Base-by-base conservation (phyloP, 2,113 vertebrate species). In the Camelus dromedarius region DNA sequence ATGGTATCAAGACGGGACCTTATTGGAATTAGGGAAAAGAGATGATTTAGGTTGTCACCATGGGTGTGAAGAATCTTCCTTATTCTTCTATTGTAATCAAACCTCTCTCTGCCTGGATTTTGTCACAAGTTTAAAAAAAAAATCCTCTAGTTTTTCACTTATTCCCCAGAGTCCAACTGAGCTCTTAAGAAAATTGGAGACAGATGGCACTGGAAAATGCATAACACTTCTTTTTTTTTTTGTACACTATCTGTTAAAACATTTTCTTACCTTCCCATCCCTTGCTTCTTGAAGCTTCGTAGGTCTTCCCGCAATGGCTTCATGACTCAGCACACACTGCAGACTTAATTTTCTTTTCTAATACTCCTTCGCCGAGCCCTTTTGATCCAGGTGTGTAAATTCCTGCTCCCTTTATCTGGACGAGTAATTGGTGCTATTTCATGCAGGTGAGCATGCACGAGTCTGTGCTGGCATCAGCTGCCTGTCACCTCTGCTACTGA, bases 161-260 rank as follows among this genome's bases (percentile, higher is more conserved):
- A 83, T 67, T 32, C 56, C 46, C 24, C 48, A 32, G 69, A 79
- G 86, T 89, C 35, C 35, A 52, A 2, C 62, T 69, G 88, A 91
- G 54, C 48, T 91, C 5, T 91, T 72, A 60, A 70, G 91, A 88
- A 96, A 93, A 81, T 48, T 50, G 89, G 75, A 95, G 66, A 69
- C 58, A 95, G 64, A 79, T 83, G 35, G 35, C 22, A 15, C 52
- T 60, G 38, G 85, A 73, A 82, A 83, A 67, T 14, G 16, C 8
- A 32, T 24, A 58, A 20, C 72, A 48, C n/a, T 88, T 64, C 18
- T 83, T n/a, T 70, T 58, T 66, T 66, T 38, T 46, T 87, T 70
- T 50, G 30, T 81, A n/a, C 6, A 1, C 24, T 67, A 38, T 62
- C 48, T 83, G 46, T 56, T 82, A 35, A 89, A 89, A 73, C 38